Conservation (phyloP, 2,797 vertebrate genomes). For the Onychomys leucogaster region DNA sequence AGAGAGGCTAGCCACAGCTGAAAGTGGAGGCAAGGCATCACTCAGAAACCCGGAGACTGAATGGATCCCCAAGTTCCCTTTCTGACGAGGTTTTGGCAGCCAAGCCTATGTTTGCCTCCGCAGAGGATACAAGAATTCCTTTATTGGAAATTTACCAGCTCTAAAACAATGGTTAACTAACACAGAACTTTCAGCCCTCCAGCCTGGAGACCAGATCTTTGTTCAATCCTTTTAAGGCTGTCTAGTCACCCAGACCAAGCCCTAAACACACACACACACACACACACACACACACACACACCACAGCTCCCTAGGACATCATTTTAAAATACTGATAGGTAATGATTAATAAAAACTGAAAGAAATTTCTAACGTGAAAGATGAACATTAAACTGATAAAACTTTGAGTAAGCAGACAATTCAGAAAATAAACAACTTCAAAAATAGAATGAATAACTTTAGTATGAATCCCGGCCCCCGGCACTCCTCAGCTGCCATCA, state of each 20-base stretch:
- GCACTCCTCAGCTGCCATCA: too few species aligned
- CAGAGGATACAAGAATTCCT: background rate
- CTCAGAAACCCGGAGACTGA: background rate
- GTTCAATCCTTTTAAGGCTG: background rate
- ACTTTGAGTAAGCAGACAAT: conserved; percentile 25
- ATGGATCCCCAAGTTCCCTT: background rate
- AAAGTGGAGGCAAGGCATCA: background rate
- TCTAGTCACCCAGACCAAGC: background rate
- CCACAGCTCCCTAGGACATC: background rate
- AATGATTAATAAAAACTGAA: background rate
- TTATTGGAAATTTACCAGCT: conserved; percentile 11
- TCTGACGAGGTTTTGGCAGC: background rate
- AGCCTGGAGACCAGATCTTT: background rate
- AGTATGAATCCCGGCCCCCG: background rate
- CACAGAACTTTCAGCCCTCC: background rate
- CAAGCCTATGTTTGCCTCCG: background rate
- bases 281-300: background rate
- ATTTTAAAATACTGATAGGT: conserved; percentile 4
- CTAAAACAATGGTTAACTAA: background rate
- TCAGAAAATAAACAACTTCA: background rate
- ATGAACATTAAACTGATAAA: conserved; percentile 9
- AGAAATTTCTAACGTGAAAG: conserved; percentile 42
- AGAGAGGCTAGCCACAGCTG: background rate
- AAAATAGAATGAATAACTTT: conserved; percentile 5
- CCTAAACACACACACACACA: background rate